Conservation (phyloP, 2,113 vertebrate genomes). For the Panthera leo region DNA sequence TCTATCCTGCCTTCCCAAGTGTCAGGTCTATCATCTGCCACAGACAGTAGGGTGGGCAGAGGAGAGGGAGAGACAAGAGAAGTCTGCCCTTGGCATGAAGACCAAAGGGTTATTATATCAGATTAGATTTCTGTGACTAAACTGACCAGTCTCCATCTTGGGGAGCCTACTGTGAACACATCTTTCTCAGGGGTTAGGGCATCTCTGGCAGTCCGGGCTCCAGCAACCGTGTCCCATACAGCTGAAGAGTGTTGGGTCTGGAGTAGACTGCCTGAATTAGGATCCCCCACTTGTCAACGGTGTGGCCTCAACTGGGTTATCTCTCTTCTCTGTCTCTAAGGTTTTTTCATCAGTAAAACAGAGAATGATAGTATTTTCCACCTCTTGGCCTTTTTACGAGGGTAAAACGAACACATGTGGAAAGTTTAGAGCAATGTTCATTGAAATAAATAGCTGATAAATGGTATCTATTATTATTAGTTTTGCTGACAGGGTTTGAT, state of each 20-base stretch:
- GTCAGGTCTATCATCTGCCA: background rate
- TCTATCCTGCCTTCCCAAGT: background rate
- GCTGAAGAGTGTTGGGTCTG: background rate
- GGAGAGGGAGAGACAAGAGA: background rate
- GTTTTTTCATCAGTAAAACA: background rate
- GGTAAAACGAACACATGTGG: background rate
- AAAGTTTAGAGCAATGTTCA: background rate
- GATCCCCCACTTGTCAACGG: too few species aligned
- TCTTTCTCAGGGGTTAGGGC: background rate
- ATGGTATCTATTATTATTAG: background rate
- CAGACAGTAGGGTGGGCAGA: background rate
- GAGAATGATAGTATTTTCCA: background rate
- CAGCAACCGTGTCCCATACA: background rate
- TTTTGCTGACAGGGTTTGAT: background rate
- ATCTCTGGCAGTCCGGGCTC: background rate
- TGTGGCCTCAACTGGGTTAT: background rate
- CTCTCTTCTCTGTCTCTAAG: background rate
- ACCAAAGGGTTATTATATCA: background rate
- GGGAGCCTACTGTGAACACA: background rate
- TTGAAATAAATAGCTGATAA: slow-evolving; percentile 12
- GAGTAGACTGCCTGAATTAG: background rate
- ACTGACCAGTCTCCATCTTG: background rate
- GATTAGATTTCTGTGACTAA: background rate
- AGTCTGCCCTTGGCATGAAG: background rate
- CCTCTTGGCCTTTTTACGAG: background rate